Conservation (phyloP, 2,888 invertebrate species). For the Cataglyphis rosenhaueri region DNA sequence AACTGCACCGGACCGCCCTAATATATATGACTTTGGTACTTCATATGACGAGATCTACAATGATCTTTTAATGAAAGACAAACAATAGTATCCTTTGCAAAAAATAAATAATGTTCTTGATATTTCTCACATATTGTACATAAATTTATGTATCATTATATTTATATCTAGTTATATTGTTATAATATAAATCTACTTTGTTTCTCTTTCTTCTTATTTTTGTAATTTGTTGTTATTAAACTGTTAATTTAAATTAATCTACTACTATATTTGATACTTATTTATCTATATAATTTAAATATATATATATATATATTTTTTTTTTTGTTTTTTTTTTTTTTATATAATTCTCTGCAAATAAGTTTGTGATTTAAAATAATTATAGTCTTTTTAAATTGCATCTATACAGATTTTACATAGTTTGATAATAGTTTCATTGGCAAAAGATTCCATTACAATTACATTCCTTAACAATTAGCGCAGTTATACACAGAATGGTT, state of each 20-base stretch:
- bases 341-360: not conserved
- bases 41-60: constrained; percentile 98
- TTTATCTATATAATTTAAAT: not conserved
- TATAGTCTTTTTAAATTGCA: not conserved
- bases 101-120: constrained; percentile 33
- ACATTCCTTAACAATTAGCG: constrained; percentile 75
- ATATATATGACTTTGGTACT: constrained; percentile 98
- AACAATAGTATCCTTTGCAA: constrained; percentile 91
- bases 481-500: constrained; percentile 98
- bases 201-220: constrained; percentile 24
- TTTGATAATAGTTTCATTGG: not conserved
- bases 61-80: constrained; percentile 96
- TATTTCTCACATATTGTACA: not conserved
- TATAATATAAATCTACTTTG: not conserved
- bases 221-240: not conserved
- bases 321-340: not conserved
- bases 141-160: not conserved
- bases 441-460: not conserved
- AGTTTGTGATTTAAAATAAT: not conserved
- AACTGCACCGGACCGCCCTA: constrained; percentile 96
- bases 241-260: constrained; percentile 16
- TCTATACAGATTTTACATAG: not conserved
- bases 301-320: not conserved
- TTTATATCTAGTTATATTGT: not conserved
- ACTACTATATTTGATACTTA: not conserved